Evolutionary conservation across 1,140 invertebrate species (phyloP).

Genomic region (Limonius californicus): DNA sequence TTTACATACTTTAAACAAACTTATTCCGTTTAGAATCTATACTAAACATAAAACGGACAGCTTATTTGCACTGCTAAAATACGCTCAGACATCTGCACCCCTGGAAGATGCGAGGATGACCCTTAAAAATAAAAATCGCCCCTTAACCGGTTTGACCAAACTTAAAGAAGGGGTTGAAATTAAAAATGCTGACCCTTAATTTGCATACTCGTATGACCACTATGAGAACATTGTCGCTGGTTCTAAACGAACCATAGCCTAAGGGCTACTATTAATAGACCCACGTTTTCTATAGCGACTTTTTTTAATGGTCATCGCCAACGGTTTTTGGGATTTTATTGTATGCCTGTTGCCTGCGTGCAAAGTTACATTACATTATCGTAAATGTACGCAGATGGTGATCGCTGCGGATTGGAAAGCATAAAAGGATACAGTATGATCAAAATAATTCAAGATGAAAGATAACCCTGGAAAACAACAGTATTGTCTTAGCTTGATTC

Average conservation of each 20-base stretch:
- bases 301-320: background rate
- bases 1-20: too few relatives aligned
- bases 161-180: constrained; percentile 18
- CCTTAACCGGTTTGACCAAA: constrained; percentile 32
- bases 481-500: too few relatives aligned
- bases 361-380: too few relatives aligned
- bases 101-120: constrained; percentile 23
- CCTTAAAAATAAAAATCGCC: constrained; percentile 29
- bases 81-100: background rate
- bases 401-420: too few relatives aligned
- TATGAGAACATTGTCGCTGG: constrained; percentile 28
- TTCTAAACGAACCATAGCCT: background rate
- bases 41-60: too few relatives aligned
- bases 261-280: background rate
- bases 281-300: background rate
- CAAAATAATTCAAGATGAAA: too few relatives aligned
- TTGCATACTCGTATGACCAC: constrained; percentile 37
- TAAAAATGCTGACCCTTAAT: constrained; percentile 34
- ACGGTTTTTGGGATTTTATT: background rate
- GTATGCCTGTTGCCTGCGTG: too few relatives aligned
- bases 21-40: too few relatives aligned
- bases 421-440: too few relatives aligned
- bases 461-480: too few relatives aligned
- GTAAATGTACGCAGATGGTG: too few relatives aligned
- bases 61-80: too few relatives aligned